Conservation (phyloP, 2,113 vertebrate genomes). For the Malurus elegans region DNA sequence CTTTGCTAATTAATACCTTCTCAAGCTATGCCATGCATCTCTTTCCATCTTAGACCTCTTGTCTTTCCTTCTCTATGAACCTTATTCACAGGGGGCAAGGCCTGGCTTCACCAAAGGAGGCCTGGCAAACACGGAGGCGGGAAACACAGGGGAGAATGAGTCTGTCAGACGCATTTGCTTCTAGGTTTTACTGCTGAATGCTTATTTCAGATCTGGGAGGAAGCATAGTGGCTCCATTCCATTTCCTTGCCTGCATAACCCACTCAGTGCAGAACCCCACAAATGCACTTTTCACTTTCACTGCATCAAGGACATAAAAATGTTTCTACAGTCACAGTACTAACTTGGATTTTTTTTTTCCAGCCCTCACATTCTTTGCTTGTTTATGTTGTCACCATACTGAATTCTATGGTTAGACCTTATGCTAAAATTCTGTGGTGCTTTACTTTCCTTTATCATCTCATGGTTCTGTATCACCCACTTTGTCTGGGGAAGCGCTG, state of each 20-base stretch:
- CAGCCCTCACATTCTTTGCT: background rate
- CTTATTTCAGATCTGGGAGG: slow-evolving; percentile 78
- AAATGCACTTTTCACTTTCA: background rate
- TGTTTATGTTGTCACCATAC: background rate
- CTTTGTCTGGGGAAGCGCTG: background rate
- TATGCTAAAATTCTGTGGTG: background rate
- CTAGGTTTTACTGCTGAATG: slow-evolving; percentile 71
- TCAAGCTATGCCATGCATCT: background rate
- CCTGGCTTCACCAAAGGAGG: slow-evolving; percentile 56
- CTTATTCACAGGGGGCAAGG: slow-evolving; percentile 59
- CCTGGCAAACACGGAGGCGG: slow-evolving; percentile 72
- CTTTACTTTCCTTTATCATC: background rate
- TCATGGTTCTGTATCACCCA: background rate
- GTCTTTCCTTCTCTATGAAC: background rate
- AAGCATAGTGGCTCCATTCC: slow-evolving; percentile 71
- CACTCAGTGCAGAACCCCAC: background rate
- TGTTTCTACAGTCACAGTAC: background rate
- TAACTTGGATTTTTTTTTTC: background rate
- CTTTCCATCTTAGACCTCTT: background rate
- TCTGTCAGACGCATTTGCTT: slow-evolving; percentile 81
- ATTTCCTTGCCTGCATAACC: slow-evolving; percentile 68
- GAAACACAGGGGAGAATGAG: slow-evolving; percentile 71
- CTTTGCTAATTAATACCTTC: slow-evolving; percentile 31
- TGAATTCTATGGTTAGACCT: background rate
- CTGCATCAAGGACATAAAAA: background rate